Base-by-base conservation (phyloP, 2,888 invertebrate genomes). In the Hypsopygia costalis region DNA sequence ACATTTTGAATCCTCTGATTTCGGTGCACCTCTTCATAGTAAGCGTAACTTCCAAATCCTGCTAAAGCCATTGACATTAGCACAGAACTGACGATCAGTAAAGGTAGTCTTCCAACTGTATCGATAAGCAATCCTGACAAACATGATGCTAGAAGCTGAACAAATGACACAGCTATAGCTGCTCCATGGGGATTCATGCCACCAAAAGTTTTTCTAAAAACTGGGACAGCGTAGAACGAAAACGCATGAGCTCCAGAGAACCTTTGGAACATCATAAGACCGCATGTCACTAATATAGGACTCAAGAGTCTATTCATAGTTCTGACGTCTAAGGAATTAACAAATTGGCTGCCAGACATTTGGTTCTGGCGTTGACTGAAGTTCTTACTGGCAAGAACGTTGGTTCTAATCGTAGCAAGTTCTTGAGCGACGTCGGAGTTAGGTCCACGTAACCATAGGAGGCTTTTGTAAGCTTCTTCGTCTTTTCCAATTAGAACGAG, bases 221-320 rank as follows among this genome's bases (percentile, higher is more conserved):
- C 97, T 40, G 94, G 93, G 7, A 96, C 96, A 34, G 95, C 95
- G 76, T 96, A 96, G 70, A 95, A 95, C 52, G 93, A 94, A 71
- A 96, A 95, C 34, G 95, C 94, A 58, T 95, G 95, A 25, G 95
- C 95, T 8, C 96, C 96, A 29, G 94, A 90, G 61, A 94, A 94
- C 43, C 97, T 91, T 69, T 97, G 97, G 69, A 97, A 96, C 82
- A 96, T 93, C 96, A 97, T 97, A 52, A 97, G 89, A 11, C 94
- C 94, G 66, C 96, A 94, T 1, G 96, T 94, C 39, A 97, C 94
- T 44, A 94, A 80, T 34, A 95, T 92, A 8, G 97, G 97, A 49
- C 93, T 93, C n/a, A 89, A 62, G 8, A 90, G 64, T 30, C 90
- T 69, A 40, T 88, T 83, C 72, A 88, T 83, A 21, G 89, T 86